These are phyloP conservation scores for Chironomus striatipennis DNA, from an alignment of 1,140 invertebrate species.

Conservation along the genomic window DNA sequence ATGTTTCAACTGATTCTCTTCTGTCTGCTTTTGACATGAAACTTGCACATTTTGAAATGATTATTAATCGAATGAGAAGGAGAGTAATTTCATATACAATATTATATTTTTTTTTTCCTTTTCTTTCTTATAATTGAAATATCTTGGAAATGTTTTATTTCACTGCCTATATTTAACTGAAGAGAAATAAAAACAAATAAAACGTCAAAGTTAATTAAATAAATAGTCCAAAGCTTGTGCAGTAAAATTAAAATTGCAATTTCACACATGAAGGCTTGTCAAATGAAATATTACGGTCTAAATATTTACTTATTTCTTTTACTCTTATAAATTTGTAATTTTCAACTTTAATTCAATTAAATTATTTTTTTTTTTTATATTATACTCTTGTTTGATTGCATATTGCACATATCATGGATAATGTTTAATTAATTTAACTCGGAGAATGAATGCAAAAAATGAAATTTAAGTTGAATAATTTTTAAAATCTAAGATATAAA, in stretches of 20 bases:
- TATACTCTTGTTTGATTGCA: neutral
- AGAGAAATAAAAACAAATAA: conserved; percentile 10
- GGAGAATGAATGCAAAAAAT: neutral
- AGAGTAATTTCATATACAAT: too few species aligned
- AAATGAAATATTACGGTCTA: conserved; percentile 14
- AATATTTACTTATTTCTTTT: conserved; percentile 4
- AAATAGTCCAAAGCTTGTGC: neutral
- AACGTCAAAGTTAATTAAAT: conserved; percentile 10
- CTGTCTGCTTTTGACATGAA: neutral
- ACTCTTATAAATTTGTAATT: neutral
- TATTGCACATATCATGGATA: neutral
- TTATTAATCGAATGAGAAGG: neutral
- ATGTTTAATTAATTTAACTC: neutral
- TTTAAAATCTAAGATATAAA: conserved; percentile 26
- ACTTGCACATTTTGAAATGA: conserved; percentile 8
- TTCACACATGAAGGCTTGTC: conserved; percentile 12
- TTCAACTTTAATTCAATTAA: neutral
- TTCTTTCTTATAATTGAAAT: neutral
- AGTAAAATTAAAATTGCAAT: conserved; percentile 6
- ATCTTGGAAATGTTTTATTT: conserved; percentile 9
- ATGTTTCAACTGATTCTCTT: neutral
- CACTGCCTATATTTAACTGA: neutral
- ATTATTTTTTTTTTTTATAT: neutral
- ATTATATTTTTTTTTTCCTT: too few species aligned
- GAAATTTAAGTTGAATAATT: neutral